Percentiles rank a stretch among this genome's conserved stretches.
Conservation (phyloP, 2,888 invertebrate species). For the Gnatocerus cornutus region DNA sequence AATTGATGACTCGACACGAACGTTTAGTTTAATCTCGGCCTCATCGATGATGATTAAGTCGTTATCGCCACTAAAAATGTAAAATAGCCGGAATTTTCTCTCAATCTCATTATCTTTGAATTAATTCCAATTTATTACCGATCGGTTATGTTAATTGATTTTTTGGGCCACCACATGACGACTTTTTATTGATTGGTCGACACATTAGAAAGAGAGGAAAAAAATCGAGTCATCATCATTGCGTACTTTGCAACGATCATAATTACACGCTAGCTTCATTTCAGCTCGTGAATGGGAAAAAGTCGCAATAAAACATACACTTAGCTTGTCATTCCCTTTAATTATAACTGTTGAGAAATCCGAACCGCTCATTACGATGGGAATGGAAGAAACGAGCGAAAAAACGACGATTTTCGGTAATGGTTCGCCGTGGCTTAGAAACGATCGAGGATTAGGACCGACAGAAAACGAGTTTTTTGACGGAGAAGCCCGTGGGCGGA, state of each 20-base stretch:
- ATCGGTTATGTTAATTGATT: slow-evolving; percentile 18
- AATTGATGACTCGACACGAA: slow-evolving; percentile 6
- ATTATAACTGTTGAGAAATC: slow-evolving; percentile 58
- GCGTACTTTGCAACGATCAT: slow-evolving; percentile 40
- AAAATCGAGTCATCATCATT: slow-evolving; percentile 39
- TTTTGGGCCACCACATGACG: neutral
- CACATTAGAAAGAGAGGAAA: slow-evolving; percentile 9
- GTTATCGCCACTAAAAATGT: slow-evolving; percentile 7
- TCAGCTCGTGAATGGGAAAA: slow-evolving; percentile 58
- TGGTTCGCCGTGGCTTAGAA: neutral
- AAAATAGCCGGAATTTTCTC: slow-evolving; percentile 3
- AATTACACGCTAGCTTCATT: slow-evolving; percentile 55
- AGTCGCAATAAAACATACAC: slow-evolving; percentile 57
- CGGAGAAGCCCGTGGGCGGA: neutral
- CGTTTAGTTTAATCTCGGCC: slow-evolving; percentile 5
- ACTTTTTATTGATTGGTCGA: slow-evolving; percentile 6
- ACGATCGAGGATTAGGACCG: neutral
- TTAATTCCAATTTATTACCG: slow-evolving; percentile 14
- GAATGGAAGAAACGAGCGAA: slow-evolving; percentile 40
- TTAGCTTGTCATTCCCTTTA: slow-evolving; percentile 61
- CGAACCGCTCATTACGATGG: slow-evolving; percentile 59
- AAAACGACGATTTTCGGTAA: slow-evolving; percentile 25
- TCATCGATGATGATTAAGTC: slow-evolving; percentile 24
- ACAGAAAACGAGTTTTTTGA: neutral
- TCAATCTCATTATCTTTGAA: slow-evolving; percentile 7